Base-by-base conservation (phyloP, 2,888 invertebrate genomes). In the Archaeoteleia sp. region DNA sequence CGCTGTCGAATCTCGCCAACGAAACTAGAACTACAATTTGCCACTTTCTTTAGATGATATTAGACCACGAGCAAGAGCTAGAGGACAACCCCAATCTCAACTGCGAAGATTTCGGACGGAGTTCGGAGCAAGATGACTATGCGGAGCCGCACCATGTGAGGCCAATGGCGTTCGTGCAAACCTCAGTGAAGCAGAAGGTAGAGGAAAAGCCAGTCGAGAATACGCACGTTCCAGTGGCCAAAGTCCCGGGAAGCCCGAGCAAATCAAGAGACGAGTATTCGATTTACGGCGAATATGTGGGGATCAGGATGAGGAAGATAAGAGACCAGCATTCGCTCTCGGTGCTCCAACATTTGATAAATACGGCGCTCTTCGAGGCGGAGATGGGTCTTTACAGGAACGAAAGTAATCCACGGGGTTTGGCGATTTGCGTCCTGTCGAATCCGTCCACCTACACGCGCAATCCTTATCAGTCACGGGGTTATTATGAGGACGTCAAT, bases 341-440 rank as follows among this genome's bases (percentile, higher is more conserved):
- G 12, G 67, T 67, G 42, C 67, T 67, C 13, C 67, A 67, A 7
- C 62, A 67, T 46, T 43, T 67, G 25, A 67, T 67, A 53, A 67
- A 67, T 42, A 67, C 67, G 27, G 67, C 67, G 2, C 62, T 67
- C 2, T 67, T 67, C 40, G 67, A 67, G 14, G 67, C 67, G 29
- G 67, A 67, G 15, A 67, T 62, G 67, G 67, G 67, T 14, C 49
- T 67, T 14, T 67, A 67, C 54, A 23, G 62, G 10, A 57, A 39
- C 54, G 62, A 57, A 9, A 76, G 74, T 72, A 71, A 70, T 62
- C 69, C 67, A 1, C 67, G 78, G 53, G 79, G 78, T 73, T 74
- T 79, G 20, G 62, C 67, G 1, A 42, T 57, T 13, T 62, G 55
- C 39, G 43, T 67, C 12, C 20, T 67, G 13, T 42, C 67, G 14